Evolutionary conservation across 1,140 invertebrate genomes (phyloP).

Genomic region (Caerostris extrusa): DNA sequence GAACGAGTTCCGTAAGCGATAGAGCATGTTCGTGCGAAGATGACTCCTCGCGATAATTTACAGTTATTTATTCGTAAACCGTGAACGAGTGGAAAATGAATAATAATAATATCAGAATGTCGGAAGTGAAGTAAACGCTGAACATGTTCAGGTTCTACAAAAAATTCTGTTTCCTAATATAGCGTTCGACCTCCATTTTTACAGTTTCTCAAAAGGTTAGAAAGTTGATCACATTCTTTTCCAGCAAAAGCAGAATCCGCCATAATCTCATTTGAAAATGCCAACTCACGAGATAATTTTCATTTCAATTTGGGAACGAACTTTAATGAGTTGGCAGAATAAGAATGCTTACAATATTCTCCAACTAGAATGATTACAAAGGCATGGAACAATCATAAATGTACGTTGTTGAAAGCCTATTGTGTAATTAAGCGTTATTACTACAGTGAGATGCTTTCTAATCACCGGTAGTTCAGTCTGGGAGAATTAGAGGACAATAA

Average conservation of each 20-base stretch:
- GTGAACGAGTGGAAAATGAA: conserved; percentile 20
- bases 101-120: not conserved
- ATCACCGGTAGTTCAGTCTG: not conserved
- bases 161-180: not conserved
- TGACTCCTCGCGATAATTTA: conserved; percentile 60
- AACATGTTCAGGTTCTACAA: not conserved
- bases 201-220: conserved; percentile 20
- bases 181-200: not conserved
- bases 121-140: not conserved
- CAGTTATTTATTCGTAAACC: conserved; percentile 8
- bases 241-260: not conserved
- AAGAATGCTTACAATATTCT: not conserved
- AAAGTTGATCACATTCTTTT: not conserved
- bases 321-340: not conserved
- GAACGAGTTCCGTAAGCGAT: conserved; percentile 41
- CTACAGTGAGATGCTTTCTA: not conserved
- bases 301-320: conserved; percentile 1
- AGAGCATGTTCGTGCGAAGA: conserved; percentile 43
- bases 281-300: not conserved
- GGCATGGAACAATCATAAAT: not conserved
- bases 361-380: not conserved
- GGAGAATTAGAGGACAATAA: not conserved
- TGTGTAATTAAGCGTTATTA: conserved; percentile 40
- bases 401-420: not conserved
- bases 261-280: not conserved